Evolutionary conservation across 2,888 invertebrate genomes (phyloP), one percentile per base, ranked within the genome.

Genomic region (Eupsilia transversa): DNA sequence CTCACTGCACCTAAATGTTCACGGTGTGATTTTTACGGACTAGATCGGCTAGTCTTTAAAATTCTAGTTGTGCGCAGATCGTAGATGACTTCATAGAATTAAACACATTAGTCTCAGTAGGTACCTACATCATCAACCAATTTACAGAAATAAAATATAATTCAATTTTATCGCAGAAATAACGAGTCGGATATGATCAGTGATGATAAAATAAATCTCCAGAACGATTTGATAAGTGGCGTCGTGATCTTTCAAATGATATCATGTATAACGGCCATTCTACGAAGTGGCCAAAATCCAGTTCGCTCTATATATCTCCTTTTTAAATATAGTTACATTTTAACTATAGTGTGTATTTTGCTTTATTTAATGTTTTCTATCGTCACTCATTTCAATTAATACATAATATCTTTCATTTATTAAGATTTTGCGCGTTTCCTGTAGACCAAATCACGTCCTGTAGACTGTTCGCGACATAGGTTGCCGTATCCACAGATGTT

Each of bases 151-250:
- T 77, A 57, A 70, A 70, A 61, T 52, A 17, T 60, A 72, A 59
- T 54, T 70, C 23, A 33, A 66, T 56, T 78, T 41, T 14, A 79
- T 68, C 49, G 49, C 33, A 54, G n/a, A 79, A 59, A 71, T 71
- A 72, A 89, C 88, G 86, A 85, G n/a, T 41, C 79, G 59, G 64
- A 83, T 79, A 79, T 80, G 72, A 83, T 72, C 67, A 72, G 67
- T 72, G 49, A 83, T 60, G 59, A 72, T 54, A 65, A 79, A 49
- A 83, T 76, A 77, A 78, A 86, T 86, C 78, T 72, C 20, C 12
- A 61, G 7, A 69, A 71, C 27, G 49, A 41, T 52, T 59, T 69
- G 52, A 73, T 57, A 68, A 76, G 73, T 79, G 60, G 33, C 30
- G 41, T 14, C 12, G 65, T 52, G 52, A 82, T 83, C n/a, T 82